phyloP scores from a whole-genome alignment of 2,797 vertebrate species.

The Muraenolepis orangiensis region DNA sequence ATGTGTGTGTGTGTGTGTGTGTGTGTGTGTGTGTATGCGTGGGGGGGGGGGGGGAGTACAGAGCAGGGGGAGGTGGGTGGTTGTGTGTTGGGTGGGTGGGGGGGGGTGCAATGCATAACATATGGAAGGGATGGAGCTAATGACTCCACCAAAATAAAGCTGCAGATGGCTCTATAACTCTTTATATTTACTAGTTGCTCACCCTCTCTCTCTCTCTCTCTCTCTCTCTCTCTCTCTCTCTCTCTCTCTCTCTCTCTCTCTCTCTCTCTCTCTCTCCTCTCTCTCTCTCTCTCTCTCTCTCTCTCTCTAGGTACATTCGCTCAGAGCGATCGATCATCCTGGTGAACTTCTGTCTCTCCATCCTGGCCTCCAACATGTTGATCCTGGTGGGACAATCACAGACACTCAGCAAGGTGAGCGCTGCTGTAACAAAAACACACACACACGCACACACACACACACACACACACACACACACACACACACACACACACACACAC shows the following conservation, averaged over 20 bases:
- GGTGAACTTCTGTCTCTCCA: slow-evolving; percentile 97
- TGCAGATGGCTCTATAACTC: slow-evolving; percentile 31
- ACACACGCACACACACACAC: slow-evolving; percentile 4
- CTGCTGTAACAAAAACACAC: neutral
- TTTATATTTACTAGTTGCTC: slow-evolving; percentile 23
- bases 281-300: neutral
- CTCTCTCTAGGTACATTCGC: slow-evolving; percentile 85
- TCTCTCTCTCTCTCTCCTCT: slow-evolving; percentile 14
- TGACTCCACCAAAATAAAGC: slow-evolving; percentile 38
- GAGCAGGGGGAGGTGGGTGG: neutral
- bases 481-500: neutral
- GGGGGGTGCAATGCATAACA: slow-evolving; percentile 29
- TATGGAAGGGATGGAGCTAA: slow-evolving; percentile 54
- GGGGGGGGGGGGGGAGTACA: too few species aligned
- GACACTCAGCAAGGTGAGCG: slow-evolving; percentile 93
- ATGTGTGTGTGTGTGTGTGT: too few species aligned
- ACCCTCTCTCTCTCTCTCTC: slow-evolving; percentile 22
- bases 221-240: slow-evolving; percentile 11
- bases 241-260: neutral
- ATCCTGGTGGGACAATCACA: slow-evolving; percentile 98
- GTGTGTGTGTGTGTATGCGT: too few species aligned
- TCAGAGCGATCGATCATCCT: slow-evolving; percentile 97
- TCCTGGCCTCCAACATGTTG: slow-evolving; percentile 95
- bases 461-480: slow-evolving; percentile 2
- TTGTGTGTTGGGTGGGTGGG: neutral